Base-by-base conservation (phyloP, 2,797 vertebrate species). In the Melanotaenia trifasciata region DNA sequence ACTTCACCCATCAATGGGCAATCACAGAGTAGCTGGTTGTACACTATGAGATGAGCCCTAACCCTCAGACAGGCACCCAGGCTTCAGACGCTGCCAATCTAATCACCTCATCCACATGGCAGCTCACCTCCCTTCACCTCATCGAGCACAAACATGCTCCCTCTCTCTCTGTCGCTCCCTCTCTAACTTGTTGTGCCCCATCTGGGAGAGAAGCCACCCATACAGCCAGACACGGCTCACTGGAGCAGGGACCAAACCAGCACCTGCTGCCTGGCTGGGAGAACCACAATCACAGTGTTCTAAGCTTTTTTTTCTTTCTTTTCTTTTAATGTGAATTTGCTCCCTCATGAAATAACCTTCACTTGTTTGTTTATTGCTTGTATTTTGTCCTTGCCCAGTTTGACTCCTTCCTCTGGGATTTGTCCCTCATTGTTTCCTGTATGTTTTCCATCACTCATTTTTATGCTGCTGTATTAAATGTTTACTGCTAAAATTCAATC, bases 101-200 rank as follows among this genome's bases (percentile, higher is more conserved):
- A 89, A 88, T 90, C 87, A 86, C 84, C 83, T 86, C 64, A 40
- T 88, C 87, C 84, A 88, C 85, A 89, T 84, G 88, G 84, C 84
- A 68, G 81, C 62, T 84, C 90, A 61, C 84, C 72, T 77, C 67
- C 45, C 28, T 28, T 83, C 78, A 72, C 75, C 78, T 80, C 70
- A 13, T 30, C 73, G 38, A 60, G 43, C 65, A 58, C 70, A 64
- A 72, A 51, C 64, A 72, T 16, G 38, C 38, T 40, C 12, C 13
- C 38, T 38, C 36, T 40, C 38, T 40, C 38, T 40, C 38, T 40
- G 13, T 35, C 33, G 33, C 33, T 35, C 33, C 9, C 33, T 10
- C 33, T 40, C 12, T 40, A 64, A 74, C 62, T 71, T 79, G 79
- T 80, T 75, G 82, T 81, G 85, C 76, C 87, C 81, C 90, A 91